Base-by-base conservation (phyloP, 2,888 invertebrate genomes). In the Elysia crispata region DNA sequence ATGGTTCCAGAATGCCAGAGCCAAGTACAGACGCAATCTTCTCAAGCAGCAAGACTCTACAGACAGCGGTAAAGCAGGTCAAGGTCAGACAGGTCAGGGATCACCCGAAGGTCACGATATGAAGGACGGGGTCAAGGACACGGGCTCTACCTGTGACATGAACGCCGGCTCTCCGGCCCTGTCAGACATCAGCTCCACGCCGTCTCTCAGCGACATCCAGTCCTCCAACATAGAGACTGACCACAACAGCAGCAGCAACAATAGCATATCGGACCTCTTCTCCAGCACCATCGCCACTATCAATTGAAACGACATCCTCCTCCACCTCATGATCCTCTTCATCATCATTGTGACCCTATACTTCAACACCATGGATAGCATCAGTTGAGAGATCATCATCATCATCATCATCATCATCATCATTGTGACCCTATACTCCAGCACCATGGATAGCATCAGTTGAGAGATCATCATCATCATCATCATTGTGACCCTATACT, bases 1-100 rank as follows among this genome's bases (percentile, higher is more conserved):
- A 0, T 99, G 99, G 99, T 99, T 99, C 93, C 99, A 99, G 94
- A 99, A 99, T 92, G 98, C 99, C 0, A 94, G 99, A 76, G 99
- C 99, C 57, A 99, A 99, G 93, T 99, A 98, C 96, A 95, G 99
- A 85, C 95, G 99, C 76, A 98, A 96, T 94, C 95, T 96, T 92
- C 83, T 90, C 73, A 90, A 90, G 77, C 89, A 89, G 75, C 87
- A 89, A 41, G 86, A 86, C 72, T 83, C 85, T 13, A 78, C 72
- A n/a, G 75, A 30, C 49, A 72, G 67, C 5, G 23, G 76, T 25
- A 79, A 80, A 30, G 33, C 79, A 13, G 73, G 77, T 0, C 70
- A 73, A 20, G 79, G 81, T 30, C 49, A 41, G 60, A 76, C 60
- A 50, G 60, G 67, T 1, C 66, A 79, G 15, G 77, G 76, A 8